Base-by-base conservation (phyloP, 2,113 vertebrate species). In the Mohoua ochrocephala region DNA sequence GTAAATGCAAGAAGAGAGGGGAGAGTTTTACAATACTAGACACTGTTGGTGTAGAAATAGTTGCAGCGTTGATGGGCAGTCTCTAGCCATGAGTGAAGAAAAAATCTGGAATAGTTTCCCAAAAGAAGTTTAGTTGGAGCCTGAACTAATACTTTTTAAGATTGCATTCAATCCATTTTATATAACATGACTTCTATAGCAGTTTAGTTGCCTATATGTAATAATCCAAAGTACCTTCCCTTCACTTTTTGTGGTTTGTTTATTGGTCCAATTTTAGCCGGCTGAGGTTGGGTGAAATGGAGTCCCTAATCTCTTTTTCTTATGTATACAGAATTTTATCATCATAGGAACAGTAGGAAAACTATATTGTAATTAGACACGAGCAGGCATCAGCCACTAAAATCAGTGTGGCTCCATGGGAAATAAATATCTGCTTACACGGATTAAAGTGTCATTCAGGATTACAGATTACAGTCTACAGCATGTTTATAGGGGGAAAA, bases 391-490 rank as follows among this genome's bases (percentile, higher is more conserved):
- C 81, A 87, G 63, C 49, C 68, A 26, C 87, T 74, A 60, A 94
- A 86, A 86, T 77, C 71, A 64, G 19, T 39, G 47, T 39, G 33
- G 73, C 85, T 94, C 85, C 64, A 41, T 60, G 50, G 79, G 47
- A 87, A 75, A 68, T 68, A 93, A 93, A 60, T 89, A 89, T 88
- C 93, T 95, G 39, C 82, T 89, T 90, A 83, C 39, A 59, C 26
- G 79, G 93, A 94, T 96, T 96, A 91, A 91, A 87, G 39, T 83
- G 88, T 90, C 82, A 39, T 61, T 52, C 75, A 88, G 71, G 54
- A 90, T 93, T 91, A 91, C 70, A 93, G 87, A 91, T 89, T 93
- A 91, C 37, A 63, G 71, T 61, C 63, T 94, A 54, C 93, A 89
- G 63, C 59, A 67, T 74, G 37, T 85, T 90, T 89, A 70, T 67